phyloP scores from a whole-genome alignment of 2,888 invertebrate genomes.

The Blastobasis lacticolella region DNA sequence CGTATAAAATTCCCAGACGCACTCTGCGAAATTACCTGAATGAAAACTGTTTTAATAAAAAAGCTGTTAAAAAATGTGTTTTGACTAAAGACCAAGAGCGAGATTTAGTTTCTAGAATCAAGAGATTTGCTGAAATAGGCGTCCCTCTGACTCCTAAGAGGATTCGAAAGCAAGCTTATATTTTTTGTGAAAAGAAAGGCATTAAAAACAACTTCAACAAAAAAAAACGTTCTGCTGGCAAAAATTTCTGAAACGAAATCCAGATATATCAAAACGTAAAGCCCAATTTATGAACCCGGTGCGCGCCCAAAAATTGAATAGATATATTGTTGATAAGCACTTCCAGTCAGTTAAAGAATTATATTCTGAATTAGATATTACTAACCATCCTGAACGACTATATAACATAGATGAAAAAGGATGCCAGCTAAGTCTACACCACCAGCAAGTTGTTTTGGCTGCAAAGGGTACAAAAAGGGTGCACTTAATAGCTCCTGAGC shows the following conservation, averaged over 20 bases:
- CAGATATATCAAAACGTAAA: constrained; percentile 7
- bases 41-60: neutral
- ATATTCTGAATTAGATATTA: neutral
- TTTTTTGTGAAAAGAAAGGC: constrained; percentile 10
- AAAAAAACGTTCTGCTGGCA: constrained; percentile 6
- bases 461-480: constrained; percentile 5
- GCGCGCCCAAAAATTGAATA: neutral
- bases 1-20: neutral
- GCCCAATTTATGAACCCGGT: constrained; percentile 13
- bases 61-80: neutral
- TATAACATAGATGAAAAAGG: constrained; percentile 7
- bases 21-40: neutral
- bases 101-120: constrained; percentile 4
- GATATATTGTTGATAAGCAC: neutral
- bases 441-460: constrained; percentile 1
- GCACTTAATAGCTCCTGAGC: constrained; percentile 9
- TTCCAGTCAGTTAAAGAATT: neutral
- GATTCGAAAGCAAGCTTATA: constrained; percentile 4
- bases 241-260: constrained; percentile 12
- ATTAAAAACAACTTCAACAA: constrained; percentile 12
- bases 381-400: neutral
- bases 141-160: constrained; percentile 4
- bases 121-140: constrained; percentile 3
- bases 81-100: constrained; percentile 4
- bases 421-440: constrained; percentile 1